A percentile compares a stretch with the other conserved stretches of the same genome.
These are phyloP conservation scores for Pimpla rufipes DNA, from an alignment of 2,888 invertebrate genomes.

Conservation along the genomic window DNA sequence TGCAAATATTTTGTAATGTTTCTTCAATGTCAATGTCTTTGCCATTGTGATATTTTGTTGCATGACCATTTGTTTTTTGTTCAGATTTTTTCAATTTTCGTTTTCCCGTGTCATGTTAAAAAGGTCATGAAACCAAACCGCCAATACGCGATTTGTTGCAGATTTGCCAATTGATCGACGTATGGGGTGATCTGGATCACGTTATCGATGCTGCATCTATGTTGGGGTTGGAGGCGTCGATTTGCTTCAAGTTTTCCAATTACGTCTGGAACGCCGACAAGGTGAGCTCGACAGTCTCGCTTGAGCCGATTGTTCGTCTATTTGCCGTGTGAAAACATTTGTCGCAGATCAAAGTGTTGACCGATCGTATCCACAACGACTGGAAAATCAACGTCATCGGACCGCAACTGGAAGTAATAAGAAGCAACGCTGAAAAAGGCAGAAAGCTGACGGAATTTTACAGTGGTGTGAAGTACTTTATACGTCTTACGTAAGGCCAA, in stretches of 20 bases:
- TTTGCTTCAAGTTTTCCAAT: constrained; percentile 44
- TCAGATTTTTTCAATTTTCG: too few relatives aligned
- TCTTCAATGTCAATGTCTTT: too few relatives aligned
- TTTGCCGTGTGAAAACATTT: background rate
- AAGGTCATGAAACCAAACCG: too few relatives aligned
- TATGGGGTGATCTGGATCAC: constrained; percentile 60
- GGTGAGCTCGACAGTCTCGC: too few relatives aligned
- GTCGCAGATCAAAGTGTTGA: constrained; percentile 51
- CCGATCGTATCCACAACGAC: constrained; percentile 55
- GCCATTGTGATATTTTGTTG: too few relatives aligned
- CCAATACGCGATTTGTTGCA: constrained; percentile 25
- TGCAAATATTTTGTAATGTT: too few relatives aligned
- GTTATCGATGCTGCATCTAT: constrained; percentile 60
- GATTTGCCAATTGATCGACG: constrained; percentile 57
- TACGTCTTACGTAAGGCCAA: too few relatives aligned
- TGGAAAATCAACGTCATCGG: constrained; percentile 37
- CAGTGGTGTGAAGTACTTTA: constrained; percentile 29
- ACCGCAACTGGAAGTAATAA: constrained; percentile 41
- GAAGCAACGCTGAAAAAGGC: constrained; percentile 49
- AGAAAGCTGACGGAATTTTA: constrained; percentile 55
- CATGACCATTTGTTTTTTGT: too few relatives aligned
- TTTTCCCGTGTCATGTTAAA: too few relatives aligned
- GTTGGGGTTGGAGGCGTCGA: constrained; percentile 34
- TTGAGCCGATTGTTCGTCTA: too few relatives aligned
- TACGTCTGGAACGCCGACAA: constrained; percentile 57